These are phyloP conservation scores for Lutraria rhynchaena DNA, from an alignment of 1,140 invertebrate species.

Conservation along the genomic window DNA sequence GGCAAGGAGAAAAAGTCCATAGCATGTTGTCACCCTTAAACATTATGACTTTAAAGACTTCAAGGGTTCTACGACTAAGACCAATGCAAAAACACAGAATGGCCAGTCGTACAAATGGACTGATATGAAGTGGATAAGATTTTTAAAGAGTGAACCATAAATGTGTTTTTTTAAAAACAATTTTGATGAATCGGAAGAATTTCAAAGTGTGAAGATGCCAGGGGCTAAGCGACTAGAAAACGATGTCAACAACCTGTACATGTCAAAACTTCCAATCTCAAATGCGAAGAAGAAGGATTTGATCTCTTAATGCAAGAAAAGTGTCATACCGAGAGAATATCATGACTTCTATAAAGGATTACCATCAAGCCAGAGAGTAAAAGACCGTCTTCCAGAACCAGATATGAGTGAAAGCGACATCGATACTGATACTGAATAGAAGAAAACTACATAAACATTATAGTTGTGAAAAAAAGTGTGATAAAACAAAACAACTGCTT, in stretches of 20 bases:
- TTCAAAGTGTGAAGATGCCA: neutral
- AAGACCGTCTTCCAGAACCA: constrained; percentile 12
- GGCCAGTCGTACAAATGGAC: neutral
- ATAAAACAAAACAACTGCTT: too few relatives aligned
- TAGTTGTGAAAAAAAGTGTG: too few relatives aligned
- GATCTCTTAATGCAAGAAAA: constrained; percentile 3
- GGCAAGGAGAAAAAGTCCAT: constrained; percentile 33
- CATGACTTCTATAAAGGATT: constrained; percentile 37
- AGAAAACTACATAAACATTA: too few relatives aligned
- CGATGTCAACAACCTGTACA: constrained; percentile 71
- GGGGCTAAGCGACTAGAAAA: neutral
- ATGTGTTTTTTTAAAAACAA: constrained; percentile 7
- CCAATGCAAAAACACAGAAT: neutral
- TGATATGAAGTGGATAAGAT: constrained; percentile 6
- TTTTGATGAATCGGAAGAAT: constrained; percentile 1
- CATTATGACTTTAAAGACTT: constrained; percentile 6
- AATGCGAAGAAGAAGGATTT: constrained; percentile 42
- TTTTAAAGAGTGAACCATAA: neutral
- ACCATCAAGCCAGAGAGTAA: neutral
- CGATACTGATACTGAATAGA: constrained; percentile 21
- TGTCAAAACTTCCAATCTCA: constrained; percentile 75
- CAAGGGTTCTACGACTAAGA: neutral
- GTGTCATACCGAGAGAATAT: constrained; percentile 16
- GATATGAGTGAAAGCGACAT: constrained; percentile 2
- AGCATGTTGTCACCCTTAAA: constrained; percentile 15